Conservation (phyloP, 2,888 invertebrate genomes). For the Scrobipalpa costella region DNA sequence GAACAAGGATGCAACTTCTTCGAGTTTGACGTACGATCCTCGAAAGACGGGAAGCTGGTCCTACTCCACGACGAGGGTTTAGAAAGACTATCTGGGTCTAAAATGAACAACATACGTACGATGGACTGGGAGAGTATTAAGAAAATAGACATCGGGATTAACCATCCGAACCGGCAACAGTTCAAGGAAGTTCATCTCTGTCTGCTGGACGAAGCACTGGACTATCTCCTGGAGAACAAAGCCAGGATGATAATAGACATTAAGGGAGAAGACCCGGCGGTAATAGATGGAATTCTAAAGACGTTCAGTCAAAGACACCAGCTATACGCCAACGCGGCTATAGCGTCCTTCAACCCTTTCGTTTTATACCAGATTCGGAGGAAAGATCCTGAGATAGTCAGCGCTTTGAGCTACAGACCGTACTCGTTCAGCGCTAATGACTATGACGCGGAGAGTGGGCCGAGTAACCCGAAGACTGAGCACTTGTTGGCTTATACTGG, state of each 20-base stretch:
- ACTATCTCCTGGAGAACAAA: conserved; percentile 83
- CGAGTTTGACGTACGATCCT: conserved; percentile 88
- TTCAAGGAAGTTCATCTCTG: conserved; percentile 83
- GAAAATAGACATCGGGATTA: conserved; percentile 83
- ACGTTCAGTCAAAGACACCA: conserved; percentile 82
- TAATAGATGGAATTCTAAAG: conserved; percentile 78
- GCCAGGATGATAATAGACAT: conserved; percentile 90
- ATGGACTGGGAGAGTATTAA: conserved; percentile 84
- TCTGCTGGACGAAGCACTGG: conserved; percentile 85
- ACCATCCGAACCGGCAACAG: conserved; percentile 86
- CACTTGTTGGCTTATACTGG: conserved; percentile 70
- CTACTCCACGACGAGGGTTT: conserved; percentile 89
- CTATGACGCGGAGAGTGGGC: conserved; percentile 79
- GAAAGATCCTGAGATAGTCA: conserved; percentile 85
- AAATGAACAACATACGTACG: conserved; percentile 75
- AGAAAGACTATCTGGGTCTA: conserved; percentile 79
- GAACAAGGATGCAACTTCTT: conserved; percentile 86
- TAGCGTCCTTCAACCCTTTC: conserved; percentile 88
- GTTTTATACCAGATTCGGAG: conserved; percentile 85
- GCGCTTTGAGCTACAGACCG: conserved; percentile 88
- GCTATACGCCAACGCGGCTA: conserved; percentile 84
- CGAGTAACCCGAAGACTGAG: conserved; percentile 66
- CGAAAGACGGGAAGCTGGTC: conserved; percentile 87
- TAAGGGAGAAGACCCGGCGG: conserved; percentile 84
- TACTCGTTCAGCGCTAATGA: conserved; percentile 82